Evolutionary conservation across 2,888 invertebrate genomes (phyloP).

Genomic region (Taenaris catops): DNA sequence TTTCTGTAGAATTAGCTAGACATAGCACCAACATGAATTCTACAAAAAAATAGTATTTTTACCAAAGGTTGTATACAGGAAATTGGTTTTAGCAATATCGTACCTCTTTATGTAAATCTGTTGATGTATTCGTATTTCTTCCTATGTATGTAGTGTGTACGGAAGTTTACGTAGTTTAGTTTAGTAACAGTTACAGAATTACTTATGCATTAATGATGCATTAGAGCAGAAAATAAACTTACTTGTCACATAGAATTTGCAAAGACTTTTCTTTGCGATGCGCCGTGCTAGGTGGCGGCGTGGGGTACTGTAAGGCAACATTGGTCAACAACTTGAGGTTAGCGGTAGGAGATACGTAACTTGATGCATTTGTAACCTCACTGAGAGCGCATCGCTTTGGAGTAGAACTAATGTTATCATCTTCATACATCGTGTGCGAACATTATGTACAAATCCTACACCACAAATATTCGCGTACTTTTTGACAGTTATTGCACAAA

Average conservation of each 20-base stretch:
- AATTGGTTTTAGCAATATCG: no score
- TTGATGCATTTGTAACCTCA: constrained; percentile 75
- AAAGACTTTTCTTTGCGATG: constrained; percentile 81
- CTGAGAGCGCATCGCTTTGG: constrained; percentile 76
- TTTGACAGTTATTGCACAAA: constrained; percentile 52
- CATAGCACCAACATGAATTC: no score
- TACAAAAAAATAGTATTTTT: no score
- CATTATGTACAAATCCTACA: constrained; percentile 63
- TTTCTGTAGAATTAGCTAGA: no score
- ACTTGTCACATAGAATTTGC: constrained; percentile 81
- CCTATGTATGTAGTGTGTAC: no score
- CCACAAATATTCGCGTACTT: constrained; percentile 69
- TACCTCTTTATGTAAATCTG: no score
- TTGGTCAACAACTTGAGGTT: constrained; percentile 84
- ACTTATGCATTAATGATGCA: no score
- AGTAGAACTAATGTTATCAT: constrained; percentile 71
- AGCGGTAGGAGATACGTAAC: constrained; percentile 82
- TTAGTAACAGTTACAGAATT: no score
- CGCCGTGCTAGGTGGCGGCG: constrained; percentile 69
- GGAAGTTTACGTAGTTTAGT: no score
- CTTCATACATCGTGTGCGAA: constrained; percentile 74
- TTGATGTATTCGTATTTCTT: no score
- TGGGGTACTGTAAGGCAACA: constrained; percentile 79
- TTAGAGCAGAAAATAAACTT: no score
- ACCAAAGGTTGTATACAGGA: no score